These are phyloP conservation scores for Ascidia mentula DNA, from an alignment of 23 tunicate species.

Conservation along the genomic window DNA sequence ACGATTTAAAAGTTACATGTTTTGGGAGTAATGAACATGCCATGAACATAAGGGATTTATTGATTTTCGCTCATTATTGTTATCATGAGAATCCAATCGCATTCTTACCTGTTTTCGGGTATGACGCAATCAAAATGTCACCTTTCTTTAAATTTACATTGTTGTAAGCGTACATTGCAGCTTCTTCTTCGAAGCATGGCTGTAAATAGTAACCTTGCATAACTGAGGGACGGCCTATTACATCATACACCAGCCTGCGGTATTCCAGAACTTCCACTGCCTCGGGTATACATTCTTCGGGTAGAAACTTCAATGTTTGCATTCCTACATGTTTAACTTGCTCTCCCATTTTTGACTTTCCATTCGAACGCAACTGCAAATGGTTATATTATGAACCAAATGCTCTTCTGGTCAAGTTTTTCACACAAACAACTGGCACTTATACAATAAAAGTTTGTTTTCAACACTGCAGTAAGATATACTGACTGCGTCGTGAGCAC, in stretches of 20 bases:
- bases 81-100: neutral
- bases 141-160: neutral
- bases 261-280: neutral
- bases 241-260: neutral
- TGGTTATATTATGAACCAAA: too few relatives aligned
- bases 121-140: neutral
- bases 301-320: neutral
- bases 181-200: neutral
- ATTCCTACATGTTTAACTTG: neutral
- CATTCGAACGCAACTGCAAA: too few relatives aligned
- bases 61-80: too few relatives aligned
- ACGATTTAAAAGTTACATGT: too few relatives aligned
- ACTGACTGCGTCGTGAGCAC: too few relatives aligned
- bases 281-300: neutral
- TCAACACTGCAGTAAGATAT: too few relatives aligned
- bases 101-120: neutral
- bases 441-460: too few relatives aligned
- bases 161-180: neutral
- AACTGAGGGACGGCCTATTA: neutral
- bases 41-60: too few relatives aligned
- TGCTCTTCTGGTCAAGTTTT: too few relatives aligned
- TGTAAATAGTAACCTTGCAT: neutral
- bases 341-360: neutral
- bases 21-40: too few relatives aligned
- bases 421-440: too few relatives aligned